Base-by-base conservation (phyloP, 2,797 vertebrate species). In the Syngnathus rostellatus region DNA sequence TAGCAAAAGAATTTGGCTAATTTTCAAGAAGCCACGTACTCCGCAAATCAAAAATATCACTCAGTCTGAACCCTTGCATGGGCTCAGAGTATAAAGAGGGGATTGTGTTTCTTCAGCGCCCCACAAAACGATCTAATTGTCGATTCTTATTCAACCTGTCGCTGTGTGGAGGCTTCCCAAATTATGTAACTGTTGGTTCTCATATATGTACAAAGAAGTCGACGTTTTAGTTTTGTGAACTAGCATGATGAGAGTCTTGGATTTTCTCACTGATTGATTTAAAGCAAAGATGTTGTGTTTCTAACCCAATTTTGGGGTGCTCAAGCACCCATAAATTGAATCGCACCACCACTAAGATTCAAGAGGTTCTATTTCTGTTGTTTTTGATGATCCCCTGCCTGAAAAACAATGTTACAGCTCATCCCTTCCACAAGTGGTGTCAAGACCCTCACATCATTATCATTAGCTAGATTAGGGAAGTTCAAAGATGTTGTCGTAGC, bases 61-160 rank as follows among this genome's bases (percentile, higher is more conserved):
- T 81, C 68, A 76, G 45, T 83, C 74, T 67, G 68, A 75, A 81
- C 80, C 70, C 66, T 75, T 71, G 68, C 68, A 67, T 65, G 68
- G 69, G 67, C 67, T 73, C 57, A 70, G 23, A 69, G 68, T 64
- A 91, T 89, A 91, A 90, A 91, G 87, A 83, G 74, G 79, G 87
- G 88, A 89, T 91, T 91, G 90, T 92, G 69, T 87, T 89, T 89
- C 83, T 82, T 88, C 88, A 87, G 70, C 59, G 81, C 84, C 79
- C 81, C 86, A 89, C 83, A 86, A 88, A 88, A 85, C 77, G 71
- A 85, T 85, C 86, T 85, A 86, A 91, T 91, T 90, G 87, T 87
- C 82, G 80, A 77, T 85, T 89, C 84, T 80, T 85, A 89, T 89
- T 90, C 86, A 90, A 78, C 87, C 83, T 83, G 86, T 76, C 85